These are phyloP conservation scores for Hippoglossus hippoglossus DNA, from an alignment of 2,797 vertebrate species.

Conservation along the genomic window DNA sequence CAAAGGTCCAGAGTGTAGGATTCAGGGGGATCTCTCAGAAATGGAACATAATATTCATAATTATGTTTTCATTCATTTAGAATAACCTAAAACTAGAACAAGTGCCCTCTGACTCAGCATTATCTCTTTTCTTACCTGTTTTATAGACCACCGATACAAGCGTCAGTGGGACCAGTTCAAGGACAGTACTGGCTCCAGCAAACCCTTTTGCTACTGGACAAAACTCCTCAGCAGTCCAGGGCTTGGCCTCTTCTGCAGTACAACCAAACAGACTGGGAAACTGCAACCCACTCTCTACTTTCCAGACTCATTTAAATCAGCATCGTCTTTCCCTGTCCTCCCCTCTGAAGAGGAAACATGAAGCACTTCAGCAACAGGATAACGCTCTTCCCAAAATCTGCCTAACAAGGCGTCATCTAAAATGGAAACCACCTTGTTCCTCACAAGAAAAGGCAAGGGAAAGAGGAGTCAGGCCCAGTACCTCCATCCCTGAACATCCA, in stretches of 20 bases:
- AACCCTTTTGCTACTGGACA: slow-evolving; percentile 14
- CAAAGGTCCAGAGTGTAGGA: no score
- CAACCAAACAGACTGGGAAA: slow-evolving; percentile 3
- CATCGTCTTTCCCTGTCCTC: slow-evolving; percentile 12
- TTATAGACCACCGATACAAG: slow-evolving; percentile 46
- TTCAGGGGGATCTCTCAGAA: no score
- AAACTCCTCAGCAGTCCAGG: slow-evolving; percentile 13
- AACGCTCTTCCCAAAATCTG: slow-evolving; percentile 31
- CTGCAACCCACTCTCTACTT: not conserved
- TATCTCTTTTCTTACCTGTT: not conserved
- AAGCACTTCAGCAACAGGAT: slow-evolving; percentile 22
- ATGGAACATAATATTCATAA: no score
- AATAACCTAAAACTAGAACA: no score
- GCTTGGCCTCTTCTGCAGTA: slow-evolving; percentile 2
- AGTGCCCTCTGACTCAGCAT: no score
- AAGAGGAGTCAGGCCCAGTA: slow-evolving; percentile 1
- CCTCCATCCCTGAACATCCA: slow-evolving; percentile 4
- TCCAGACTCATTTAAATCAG: not conserved
- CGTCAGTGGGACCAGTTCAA: slow-evolving; percentile 39
- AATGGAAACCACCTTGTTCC: slow-evolving; percentile 59
- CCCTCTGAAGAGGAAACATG: slow-evolving; percentile 79
- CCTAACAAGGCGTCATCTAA: slow-evolving; percentile 19
- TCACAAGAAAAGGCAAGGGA: slow-evolving; percentile 32
- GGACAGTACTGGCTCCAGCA: not conserved
- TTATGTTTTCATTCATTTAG: no score